Evolutionary conservation across 2,888 invertebrate genomes (phyloP).

Genomic region (Beris morrisii): DNA sequence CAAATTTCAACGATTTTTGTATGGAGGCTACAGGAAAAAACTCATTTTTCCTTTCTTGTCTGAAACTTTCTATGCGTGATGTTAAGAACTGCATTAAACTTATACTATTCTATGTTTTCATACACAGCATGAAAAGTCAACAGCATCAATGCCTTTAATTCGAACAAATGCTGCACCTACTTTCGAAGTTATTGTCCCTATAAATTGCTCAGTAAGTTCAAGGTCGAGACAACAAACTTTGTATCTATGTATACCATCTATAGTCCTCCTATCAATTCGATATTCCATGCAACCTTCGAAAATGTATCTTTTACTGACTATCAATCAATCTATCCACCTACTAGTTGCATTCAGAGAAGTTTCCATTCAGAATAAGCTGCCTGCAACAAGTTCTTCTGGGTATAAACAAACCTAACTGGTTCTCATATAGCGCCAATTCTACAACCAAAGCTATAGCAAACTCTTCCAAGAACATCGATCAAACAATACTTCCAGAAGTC

Average conservation of each 20-base stretch:
- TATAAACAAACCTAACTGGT: not conserved
- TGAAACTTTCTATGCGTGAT: too few relatives aligned
- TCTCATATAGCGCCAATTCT: not conserved
- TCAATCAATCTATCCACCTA: not conserved
- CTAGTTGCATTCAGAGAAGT: slow-evolving; percentile 11
- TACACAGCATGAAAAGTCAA: too few relatives aligned
- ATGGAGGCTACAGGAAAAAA: too few relatives aligned
- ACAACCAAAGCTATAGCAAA: slow-evolving; percentile 14
- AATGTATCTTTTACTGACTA: too few relatives aligned
- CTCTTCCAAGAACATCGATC: slow-evolving; percentile 31
- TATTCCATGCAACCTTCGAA: slow-evolving; percentile 1
- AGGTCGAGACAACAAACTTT: not conserved
- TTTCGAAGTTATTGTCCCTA: too few relatives aligned
- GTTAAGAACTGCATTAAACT: too few relatives aligned
- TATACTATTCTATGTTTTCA: too few relatives aligned
- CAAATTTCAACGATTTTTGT: too few relatives aligned
- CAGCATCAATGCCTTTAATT: too few relatives aligned
- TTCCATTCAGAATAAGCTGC: not conserved
- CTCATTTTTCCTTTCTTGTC: too few relatives aligned
- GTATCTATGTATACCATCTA: not conserved
- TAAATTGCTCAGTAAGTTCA: not conserved
- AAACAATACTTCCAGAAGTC: slow-evolving; percentile 19
- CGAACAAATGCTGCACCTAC: too few relatives aligned
- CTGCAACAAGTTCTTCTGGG: not conserved
- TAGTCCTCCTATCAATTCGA: not conserved